Evolutionary conservation across 2,888 invertebrate genomes (phyloP).

Genomic region (Entomobrya multifasciata): DNA sequence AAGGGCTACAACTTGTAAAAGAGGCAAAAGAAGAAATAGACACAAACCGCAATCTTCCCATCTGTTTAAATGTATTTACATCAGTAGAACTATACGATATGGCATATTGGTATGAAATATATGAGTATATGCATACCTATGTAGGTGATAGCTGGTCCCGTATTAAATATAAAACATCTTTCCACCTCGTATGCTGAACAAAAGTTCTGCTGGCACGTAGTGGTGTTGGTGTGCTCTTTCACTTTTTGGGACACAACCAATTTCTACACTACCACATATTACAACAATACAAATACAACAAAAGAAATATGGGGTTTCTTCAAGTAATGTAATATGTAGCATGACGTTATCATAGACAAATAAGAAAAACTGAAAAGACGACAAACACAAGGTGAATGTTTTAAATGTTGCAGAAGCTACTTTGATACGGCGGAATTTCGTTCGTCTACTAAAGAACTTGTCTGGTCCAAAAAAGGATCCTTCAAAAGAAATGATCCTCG

Average conservation of each 20-base stretch:
- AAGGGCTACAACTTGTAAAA: slow-evolving; percentile 25
- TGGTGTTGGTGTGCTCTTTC: slow-evolving; percentile 15
- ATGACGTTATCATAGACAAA: slow-evolving; percentile 29
- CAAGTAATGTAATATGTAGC: neutral
- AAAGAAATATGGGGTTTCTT: slow-evolving; percentile 15
- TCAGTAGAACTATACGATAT: no score
- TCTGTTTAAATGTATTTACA: neutral
- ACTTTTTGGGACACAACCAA: slow-evolving; percentile 31
- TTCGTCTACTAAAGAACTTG: slow-evolving; percentile 16
- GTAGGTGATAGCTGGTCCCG: slow-evolving; percentile 11
- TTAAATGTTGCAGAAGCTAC: slow-evolving; percentile 26
- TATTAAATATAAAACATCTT: neutral
- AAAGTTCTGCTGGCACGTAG: slow-evolving; percentile 38
- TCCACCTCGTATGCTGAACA: neutral
- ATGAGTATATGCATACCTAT: neutral
- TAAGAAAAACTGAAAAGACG: slow-evolving; percentile 27
- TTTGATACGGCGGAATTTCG: slow-evolving; percentile 32
- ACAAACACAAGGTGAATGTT: slow-evolving; percentile 26
- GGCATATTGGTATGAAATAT: no score
- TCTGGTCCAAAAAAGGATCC: neutral
- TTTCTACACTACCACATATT: no score
- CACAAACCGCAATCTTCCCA: slow-evolving; percentile 42
- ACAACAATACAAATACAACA: neutral
- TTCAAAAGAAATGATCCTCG: neutral
- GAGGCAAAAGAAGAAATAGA: neutral